Conservation (phyloP, 2,888 invertebrate genomes). For the Micropterix aruncella region DNA sequence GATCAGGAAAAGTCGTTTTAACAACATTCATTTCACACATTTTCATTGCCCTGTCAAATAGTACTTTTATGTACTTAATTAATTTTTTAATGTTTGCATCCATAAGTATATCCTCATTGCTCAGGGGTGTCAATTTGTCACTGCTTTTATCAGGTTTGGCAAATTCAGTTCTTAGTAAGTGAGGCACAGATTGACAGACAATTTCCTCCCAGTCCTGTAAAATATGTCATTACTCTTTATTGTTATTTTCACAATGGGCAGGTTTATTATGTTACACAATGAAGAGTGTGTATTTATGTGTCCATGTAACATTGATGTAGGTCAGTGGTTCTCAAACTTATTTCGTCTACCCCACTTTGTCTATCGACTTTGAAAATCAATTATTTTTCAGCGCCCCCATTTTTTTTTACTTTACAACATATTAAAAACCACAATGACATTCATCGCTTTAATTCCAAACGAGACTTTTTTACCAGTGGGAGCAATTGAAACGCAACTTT, state of each 20-base stretch:
- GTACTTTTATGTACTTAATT: slow-evolving; percentile 8
- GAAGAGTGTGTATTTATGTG: no score
- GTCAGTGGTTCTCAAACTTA: no score
- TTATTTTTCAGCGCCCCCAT: no score
- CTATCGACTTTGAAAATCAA: no score
- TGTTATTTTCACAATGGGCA: slow-evolving; percentile 1
- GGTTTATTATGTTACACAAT: neutral
- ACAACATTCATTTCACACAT: neutral
- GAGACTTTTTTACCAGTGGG: no score
- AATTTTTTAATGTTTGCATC: slow-evolving; percentile 8
- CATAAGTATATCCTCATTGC: slow-evolving; percentile 5
- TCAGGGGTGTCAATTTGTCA: slow-evolving; percentile 9
- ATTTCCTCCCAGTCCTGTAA: slow-evolving; percentile 11
- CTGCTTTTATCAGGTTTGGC: slow-evolving; percentile 10
- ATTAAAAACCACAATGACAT: no score
- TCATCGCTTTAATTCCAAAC: no score
- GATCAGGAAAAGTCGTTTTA: neutral
- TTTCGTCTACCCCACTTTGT: no score
- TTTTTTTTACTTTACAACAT: no score
- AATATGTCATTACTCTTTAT: slow-evolving; percentile 2
- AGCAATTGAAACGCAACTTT: no score
- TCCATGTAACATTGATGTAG: no score
- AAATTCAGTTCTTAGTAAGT: slow-evolving; percentile 8
- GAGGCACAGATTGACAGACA: slow-evolving; percentile 3
- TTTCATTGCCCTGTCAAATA: slow-evolving; percentile 8